These are phyloP conservation scores for Drosophila ambigua DNA, from an alignment of 1,140 invertebrate genomes.

Conservation along the genomic window DNA sequence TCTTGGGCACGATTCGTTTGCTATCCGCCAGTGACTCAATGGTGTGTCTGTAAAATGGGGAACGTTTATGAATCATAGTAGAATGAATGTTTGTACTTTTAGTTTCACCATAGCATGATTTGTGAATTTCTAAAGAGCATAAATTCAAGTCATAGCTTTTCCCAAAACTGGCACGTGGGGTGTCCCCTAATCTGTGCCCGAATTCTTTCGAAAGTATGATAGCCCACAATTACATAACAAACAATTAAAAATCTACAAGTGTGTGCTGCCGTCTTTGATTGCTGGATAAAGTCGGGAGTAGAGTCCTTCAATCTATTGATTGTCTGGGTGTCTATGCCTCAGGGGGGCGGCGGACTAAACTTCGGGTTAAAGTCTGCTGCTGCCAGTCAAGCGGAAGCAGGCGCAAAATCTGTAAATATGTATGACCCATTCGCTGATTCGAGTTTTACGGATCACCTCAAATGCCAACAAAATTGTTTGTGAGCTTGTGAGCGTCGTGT, in stretches of 20 bases:
- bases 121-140: too few relatives aligned
- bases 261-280: neutral
- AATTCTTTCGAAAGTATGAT: neutral
- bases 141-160: too few relatives aligned
- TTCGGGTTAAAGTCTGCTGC: too few relatives aligned
- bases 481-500: neutral
- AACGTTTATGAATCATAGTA: neutral
- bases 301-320: neutral
- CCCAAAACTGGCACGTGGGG: neutral
- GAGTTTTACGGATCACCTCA: conserved; percentile 19
- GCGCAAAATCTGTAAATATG: conserved; percentile 6
- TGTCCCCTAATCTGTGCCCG: neutral
- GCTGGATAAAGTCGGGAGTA: neutral
- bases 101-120: too few relatives aligned
- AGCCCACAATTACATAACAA: conserved; percentile 1
- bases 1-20: conserved; percentile 36
- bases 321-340: too few relatives aligned
- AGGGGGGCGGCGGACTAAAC: too few relatives aligned
- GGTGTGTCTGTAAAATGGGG: conserved; percentile 1
- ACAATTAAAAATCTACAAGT: neutral
- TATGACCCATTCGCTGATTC: conserved; percentile 4
- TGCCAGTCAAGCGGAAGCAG: neutral
- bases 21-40: conserved; percentile 31
- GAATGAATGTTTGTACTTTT: too few relatives aligned
- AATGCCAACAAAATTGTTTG: conserved; percentile 36